Evolutionary conservation across 2,113 vertebrate species (phyloP), one percentile per base, ranked within the genome.

Genomic region (Carettochelys insculpta): DNA sequence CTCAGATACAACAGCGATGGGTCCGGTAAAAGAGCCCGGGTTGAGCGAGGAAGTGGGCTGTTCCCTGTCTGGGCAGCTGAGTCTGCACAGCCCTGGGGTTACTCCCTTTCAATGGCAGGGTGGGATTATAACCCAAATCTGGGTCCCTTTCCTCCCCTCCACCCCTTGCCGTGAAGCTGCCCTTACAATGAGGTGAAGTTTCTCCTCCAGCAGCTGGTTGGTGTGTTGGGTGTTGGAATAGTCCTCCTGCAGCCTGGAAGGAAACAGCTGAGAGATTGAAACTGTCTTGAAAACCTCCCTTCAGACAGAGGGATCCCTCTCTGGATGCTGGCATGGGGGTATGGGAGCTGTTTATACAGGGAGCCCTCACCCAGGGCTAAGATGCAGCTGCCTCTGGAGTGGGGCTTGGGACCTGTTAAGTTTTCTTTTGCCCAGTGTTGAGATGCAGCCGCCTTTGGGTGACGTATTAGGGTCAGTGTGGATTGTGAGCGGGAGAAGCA

Each of bases 101-200:
- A n/a, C n/a, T 68, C 61, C n/a, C n/a, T 68, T 38, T 68, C 61
- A 68, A 20, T 38, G n/a, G 34, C 13, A 31, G 22, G 34, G 31
- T n/a, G 50, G 50, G 22, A 12, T 38, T 4, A 53, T 19, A 25
- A 8, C 38, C 78, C 53, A 53, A 17, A 80, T 19, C 52, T 7
- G 27, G 52, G 22, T 2, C n/a, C n/a, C n/a, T n/a, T n/a, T n/a
- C n/a, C 51, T 27, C 12, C 7, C 8, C 17, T 38, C 20, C n/a
- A n/a, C n/a, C 6, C 4, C 34, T 48, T 7, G 4, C 38, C 27
- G 43, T 14, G 11, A 34, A n/a, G 27, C 5, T 20, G 25, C 38
- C n/a, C 96, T 98, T 95, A 98, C 98, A 96, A 98, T 96, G 27
- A 93, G 97, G 51, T 97, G 91, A 56, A 98, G 95, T 86, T 96